Evolutionary conservation across 2,888 invertebrate species (phyloP), one percentile per base, ranked within the genome.

Genomic region (Ethmia dodecea): DNA sequence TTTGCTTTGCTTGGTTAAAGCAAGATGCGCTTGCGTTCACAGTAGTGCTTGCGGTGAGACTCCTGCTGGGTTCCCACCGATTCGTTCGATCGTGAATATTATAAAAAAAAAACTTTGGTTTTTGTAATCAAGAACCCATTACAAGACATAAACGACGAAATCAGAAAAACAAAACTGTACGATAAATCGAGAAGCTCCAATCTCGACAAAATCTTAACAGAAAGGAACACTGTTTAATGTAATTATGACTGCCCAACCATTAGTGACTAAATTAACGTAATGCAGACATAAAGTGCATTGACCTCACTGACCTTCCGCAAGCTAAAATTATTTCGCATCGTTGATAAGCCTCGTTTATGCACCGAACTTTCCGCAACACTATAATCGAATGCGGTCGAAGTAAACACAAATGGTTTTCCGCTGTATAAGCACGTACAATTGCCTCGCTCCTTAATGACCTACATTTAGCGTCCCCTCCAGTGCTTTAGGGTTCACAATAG

Each of bases 291-390:
- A 61, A 65, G 71, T 61, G 59, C 70, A 65, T 61, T 68, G 62
- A 79, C 77, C 73, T 61, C 56, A 35, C 45, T 60, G 78, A 83
- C 83, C 83, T 81, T 65, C 77, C 76, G 49, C 77, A 81, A 80
- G 59, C 55, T 55, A 33, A 44, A 47, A 35, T 49, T 65, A 53
- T 55, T 57, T 63, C 53, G 52, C 62, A 55, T 46, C 41, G 46
- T 44, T 64, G 69, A 67, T 70, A 69, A 68, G 57, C 53, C 49
- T 52, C 49, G 49, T 47, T 6, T 38, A 31, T 50, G 44, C 50
- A 47, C 42, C 40, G 43, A 55, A 52, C 54, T 54, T 53, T 52
- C 54, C 52, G 45, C 47, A 49, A 28, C 24, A 16, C 45, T 49
- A 52, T 39, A 50, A 42, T 51, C 45, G 52, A 46, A 51, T 52